phyloP scores from a whole-genome alignment of 2,113 vertebrate species.

The Phycodurus eques region DNA sequence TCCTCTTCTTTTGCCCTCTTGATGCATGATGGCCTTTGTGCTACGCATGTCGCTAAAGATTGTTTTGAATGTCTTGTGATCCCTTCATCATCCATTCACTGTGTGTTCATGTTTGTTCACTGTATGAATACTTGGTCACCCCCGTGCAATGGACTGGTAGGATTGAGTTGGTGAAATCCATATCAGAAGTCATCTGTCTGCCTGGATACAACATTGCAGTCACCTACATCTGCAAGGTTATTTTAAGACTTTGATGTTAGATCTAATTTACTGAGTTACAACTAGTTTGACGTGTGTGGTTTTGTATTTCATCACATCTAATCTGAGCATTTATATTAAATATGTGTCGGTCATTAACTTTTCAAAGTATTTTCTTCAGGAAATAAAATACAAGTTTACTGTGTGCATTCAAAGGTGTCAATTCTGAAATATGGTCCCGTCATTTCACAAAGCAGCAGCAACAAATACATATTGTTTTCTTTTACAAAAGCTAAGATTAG shows the following conservation, averaged over 20 bases:
- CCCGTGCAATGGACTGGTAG: slow-evolving; percentile 57
- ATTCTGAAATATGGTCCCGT: slow-evolving; percentile 24
- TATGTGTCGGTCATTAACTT: not conserved
- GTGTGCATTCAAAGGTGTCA: not conserved
- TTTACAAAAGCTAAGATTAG: slow-evolving; percentile 39
- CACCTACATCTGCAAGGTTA: slow-evolving; percentile 55
- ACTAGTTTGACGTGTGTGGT: slow-evolving; percentile 28
- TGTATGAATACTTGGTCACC: slow-evolving; percentile 52
- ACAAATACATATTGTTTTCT: slow-evolving; percentile 38
- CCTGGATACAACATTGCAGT: slow-evolving; percentile 68
- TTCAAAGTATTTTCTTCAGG: not conserved
- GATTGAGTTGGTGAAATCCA: slow-evolving; percentile 60
- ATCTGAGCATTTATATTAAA: not conserved
- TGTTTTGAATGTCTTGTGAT: slow-evolving; percentile 44
- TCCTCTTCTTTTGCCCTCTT: slow-evolving; percentile 25
- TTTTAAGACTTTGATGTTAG: slow-evolving; percentile 68
- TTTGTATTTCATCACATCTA: slow-evolving; percentile 6
- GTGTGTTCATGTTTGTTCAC: slow-evolving; percentile 16
- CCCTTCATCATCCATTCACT: slow-evolving; percentile 37
- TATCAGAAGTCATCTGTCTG: slow-evolving; percentile 68
- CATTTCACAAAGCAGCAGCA: slow-evolving; percentile 1
- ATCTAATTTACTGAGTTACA: slow-evolving; percentile 22
- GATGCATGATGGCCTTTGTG: slow-evolving; percentile 41
- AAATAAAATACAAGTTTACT: slow-evolving; percentile 13
- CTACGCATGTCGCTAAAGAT: slow-evolving; percentile 32